These are phyloP conservation scores for Callithrix jacchus DNA, from an alignment of 2,113 vertebrate species.

Conservation along the genomic window DNA sequence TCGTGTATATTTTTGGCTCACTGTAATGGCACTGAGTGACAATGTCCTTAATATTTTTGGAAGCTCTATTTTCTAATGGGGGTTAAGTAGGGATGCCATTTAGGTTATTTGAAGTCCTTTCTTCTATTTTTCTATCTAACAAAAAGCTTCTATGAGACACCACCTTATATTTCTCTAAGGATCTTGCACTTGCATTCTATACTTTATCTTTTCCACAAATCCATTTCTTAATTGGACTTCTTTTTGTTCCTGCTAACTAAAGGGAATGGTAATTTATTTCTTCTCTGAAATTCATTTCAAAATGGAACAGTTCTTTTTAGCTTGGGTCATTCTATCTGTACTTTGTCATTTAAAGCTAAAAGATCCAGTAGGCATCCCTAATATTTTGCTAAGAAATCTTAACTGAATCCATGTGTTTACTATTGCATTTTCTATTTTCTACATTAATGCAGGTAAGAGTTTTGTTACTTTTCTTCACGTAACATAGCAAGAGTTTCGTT, in stretches of 20 bases:
- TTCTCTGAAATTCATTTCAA: not conserved
- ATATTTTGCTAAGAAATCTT: slow-evolving; percentile 5
- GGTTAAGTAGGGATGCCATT: not conserved
- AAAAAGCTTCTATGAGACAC: not conserved
- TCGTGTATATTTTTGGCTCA: not conserved
- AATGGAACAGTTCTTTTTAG: not conserved
- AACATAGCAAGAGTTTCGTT: not conserved
- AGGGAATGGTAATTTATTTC: not conserved
- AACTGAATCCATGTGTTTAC: not conserved
- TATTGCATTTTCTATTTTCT: not conserved
- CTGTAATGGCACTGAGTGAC: not conserved
- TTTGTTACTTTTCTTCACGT: not conserved
- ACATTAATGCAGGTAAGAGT: not conserved
- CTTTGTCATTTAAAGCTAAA: not conserved
- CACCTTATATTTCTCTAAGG: not conserved
- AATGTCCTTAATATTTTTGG: not conserved
- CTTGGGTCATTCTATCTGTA: not conserved
- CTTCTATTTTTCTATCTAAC: not conserved
- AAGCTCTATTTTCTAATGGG: not conserved
- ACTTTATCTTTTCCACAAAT: not conserved
- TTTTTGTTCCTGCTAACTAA: not conserved
- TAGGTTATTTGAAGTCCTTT: not conserved
- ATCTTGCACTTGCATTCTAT: not conserved
- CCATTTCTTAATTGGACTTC: not conserved
- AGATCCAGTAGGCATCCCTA: not conserved